Base-by-base conservation (phyloP, 2,797 vertebrate genomes). In the Melanotaenia nigrans region DNA sequence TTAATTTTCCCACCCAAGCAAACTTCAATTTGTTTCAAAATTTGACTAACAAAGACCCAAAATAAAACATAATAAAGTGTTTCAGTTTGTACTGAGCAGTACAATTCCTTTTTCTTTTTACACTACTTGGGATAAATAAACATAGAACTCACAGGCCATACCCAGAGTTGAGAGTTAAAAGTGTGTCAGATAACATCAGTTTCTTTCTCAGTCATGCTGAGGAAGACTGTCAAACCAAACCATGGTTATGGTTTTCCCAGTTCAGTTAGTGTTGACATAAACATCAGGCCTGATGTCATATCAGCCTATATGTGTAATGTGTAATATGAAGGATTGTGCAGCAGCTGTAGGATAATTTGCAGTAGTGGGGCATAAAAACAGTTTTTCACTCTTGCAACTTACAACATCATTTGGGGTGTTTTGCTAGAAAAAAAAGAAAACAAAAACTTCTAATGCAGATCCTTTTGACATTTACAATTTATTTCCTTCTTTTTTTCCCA, bases 401-500 rank as follows among this genome's bases (percentile, higher is more conserved):
- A 58, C 1, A 66, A 45, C 18, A 57, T 30, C 4, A 24, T 65
- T 16, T 16, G 36, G 22, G 0, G 8, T 18, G 13, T n/a, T 36
- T 20, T 59, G 57, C 33, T 59, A 35, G 35, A 5, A 28, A 30
- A 30, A 30, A 30, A n/a, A 28, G 18, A 40, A 13, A 40, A 40
- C 3, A 40, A 13, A 4, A 40, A 13, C 10, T 38, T 12, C 3
- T 5, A 42, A 54, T 25, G 11, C 24, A 25, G 24, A 28, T 22
- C 11, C 47, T 51, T 20, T 51, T 51, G 20, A 54, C 3, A 32
- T 35, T 36, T 18, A 55, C 14, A 1, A 53, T n/a, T 24, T 60
- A 49, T 64, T 8, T 63, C 0, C 67, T 42, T 61, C 6, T 65
- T 0, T 68, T 71, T 64, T 60, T 74, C 1, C 87, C 4, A 99